These are phyloP conservation scores for Lanistes nyassanus DNA, from an alignment of 1,140 invertebrate species.

Conservation along the genomic window DNA sequence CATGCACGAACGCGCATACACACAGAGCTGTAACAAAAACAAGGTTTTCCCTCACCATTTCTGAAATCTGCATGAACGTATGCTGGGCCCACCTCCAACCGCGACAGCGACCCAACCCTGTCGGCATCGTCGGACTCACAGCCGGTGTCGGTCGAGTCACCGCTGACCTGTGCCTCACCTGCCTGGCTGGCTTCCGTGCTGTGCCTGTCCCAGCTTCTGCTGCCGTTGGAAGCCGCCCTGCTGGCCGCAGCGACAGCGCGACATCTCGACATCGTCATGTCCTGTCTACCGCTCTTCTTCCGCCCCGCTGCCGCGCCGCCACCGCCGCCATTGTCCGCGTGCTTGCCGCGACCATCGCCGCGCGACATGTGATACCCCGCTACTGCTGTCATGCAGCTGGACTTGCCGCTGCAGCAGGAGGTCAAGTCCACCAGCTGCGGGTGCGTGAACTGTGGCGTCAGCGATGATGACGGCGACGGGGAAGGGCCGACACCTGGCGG, in stretches of 20 bases:
- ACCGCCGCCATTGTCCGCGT: too few relatives aligned
- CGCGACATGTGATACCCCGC: too few relatives aligned
- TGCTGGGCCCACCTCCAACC: slow-evolving; percentile 4
- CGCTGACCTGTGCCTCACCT: neutral
- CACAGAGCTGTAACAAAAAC: neutral
- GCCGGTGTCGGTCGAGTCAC: neutral
- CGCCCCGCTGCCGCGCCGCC: neutral
- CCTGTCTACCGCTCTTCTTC: neutral
- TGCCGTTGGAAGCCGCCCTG: neutral
- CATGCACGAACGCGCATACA: neutral
- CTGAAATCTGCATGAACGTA: slow-evolving; percentile 21
- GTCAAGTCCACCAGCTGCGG: too few relatives aligned
- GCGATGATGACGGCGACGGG: too few relatives aligned
- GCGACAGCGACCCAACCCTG: neutral
- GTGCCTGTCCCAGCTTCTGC: neutral
- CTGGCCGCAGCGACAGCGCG: too few relatives aligned
- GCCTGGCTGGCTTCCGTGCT: neutral
- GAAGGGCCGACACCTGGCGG: too few relatives aligned
- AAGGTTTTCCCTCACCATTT: slow-evolving; percentile 5
- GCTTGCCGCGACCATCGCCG: too few relatives aligned
- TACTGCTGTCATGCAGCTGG: too few relatives aligned
- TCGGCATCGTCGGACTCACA: neutral
- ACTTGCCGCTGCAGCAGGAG: too few relatives aligned
- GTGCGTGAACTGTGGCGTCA: too few relatives aligned
- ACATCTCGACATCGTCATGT: neutral